These are phyloP conservation scores for Brachyptera risi DNA, from an alignment of 2,888 invertebrate species.

Conservation along the genomic window DNA sequence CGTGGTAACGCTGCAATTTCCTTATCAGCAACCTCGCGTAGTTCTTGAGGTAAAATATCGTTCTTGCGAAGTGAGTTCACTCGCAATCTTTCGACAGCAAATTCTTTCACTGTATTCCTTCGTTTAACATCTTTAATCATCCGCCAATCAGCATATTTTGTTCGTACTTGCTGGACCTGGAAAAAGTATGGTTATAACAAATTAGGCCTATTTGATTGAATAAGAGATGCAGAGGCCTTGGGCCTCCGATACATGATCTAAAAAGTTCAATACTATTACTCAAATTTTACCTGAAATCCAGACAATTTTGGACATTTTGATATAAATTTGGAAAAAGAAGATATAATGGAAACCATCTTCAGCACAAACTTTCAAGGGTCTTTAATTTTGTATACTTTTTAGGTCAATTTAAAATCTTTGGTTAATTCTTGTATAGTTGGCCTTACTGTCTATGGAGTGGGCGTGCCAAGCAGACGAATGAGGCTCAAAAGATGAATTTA, in stretches of 20 bases:
- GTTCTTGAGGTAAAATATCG: constrained; percentile 75
- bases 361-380: too few species aligned
- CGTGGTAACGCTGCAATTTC: constrained; percentile 74
- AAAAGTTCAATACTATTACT: too few species aligned
- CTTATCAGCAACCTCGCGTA: constrained; percentile 65
- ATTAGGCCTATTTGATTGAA: too few species aligned
- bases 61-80: constrained; percentile 81
- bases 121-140: constrained; percentile 86
- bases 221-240: too few species aligned
- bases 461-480: too few species aligned
- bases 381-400: too few species aligned
- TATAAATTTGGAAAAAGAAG: constrained; percentile 7
- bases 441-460: too few species aligned
- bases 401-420: too few species aligned
- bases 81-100: constrained; percentile 72
- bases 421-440: too few species aligned
- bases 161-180: constrained; percentile 67
- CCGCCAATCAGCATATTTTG: constrained; percentile 75
- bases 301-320: constrained; percentile 19
- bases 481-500: too few species aligned
- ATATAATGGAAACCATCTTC: too few species aligned
- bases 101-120: constrained; percentile 67
- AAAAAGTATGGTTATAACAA: neutral
- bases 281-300: constrained; percentile 10
- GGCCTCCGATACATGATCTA: too few species aligned